These are phyloP conservation scores for Trachemys scripta DNA, from an alignment of 2,113 vertebrate species.

Conservation along the genomic window DNA sequence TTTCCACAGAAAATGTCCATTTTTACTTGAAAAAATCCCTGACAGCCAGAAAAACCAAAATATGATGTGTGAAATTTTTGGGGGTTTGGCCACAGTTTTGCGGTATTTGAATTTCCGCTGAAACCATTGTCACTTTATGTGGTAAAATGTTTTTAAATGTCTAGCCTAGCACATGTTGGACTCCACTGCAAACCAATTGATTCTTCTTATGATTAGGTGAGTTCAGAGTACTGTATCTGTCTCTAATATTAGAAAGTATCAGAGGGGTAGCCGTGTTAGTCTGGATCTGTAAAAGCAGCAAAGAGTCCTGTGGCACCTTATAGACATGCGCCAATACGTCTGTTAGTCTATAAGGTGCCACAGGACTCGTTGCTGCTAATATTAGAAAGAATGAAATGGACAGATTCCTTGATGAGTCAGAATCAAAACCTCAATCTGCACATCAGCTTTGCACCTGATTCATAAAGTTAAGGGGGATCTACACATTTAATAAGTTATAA, in stretches of 20 bases:
- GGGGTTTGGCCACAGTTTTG: not conserved
- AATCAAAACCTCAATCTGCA: conserved; percentile 40
- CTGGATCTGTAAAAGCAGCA: too few species aligned
- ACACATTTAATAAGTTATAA: conserved; percentile 44
- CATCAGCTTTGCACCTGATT: not conserved
- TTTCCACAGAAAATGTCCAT: not conserved
- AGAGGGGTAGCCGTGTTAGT: too few species aligned
- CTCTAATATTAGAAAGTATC: conserved; percentile 61
- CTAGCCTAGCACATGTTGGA: not conserved
- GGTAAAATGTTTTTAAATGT: not conserved
- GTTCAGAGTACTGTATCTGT: conserved; percentile 37
- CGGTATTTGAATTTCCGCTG: not conserved
- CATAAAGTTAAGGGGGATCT: conserved; percentile 55
- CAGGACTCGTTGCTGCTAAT: not conserved
- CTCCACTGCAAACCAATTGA: conserved; percentile 46
- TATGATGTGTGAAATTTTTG: not conserved
- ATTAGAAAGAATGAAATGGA: conserved; percentile 69
- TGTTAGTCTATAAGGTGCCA: too few species aligned
- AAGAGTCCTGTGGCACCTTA: too few species aligned
- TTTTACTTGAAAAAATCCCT: not conserved
- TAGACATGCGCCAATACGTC: too few species aligned
- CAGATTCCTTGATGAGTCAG: not conserved
- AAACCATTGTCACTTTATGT: not conserved
- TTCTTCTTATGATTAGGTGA: conserved; percentile 36
- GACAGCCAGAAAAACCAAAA: not conserved